Evolutionary conservation across 2,113 vertebrate genomes (phyloP), one percentile per base, ranked within the genome.

Genomic region (Sinosuthora webbiana): DNA sequence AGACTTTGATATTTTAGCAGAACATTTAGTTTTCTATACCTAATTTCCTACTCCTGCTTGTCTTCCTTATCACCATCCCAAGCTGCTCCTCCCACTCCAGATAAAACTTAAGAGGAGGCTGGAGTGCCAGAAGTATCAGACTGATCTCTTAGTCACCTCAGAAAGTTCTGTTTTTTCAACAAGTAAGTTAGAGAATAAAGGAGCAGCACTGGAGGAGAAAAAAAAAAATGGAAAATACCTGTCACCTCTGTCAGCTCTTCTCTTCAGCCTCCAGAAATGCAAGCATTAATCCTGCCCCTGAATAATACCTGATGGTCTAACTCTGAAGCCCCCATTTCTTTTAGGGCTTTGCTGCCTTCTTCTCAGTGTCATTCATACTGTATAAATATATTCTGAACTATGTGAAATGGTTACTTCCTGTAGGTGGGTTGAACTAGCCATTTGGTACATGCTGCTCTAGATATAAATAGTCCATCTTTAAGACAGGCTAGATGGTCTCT

Each of bases 341-440:
- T 3, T 83, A 10, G 4, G 15, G 12, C 27, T 87, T 89, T 74
- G 23, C 31, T 91, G 21, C 15, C 11, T 49, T 53, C n/a, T 9
- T 86, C 33, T 80, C 0, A 0, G 0, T 62, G 10, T 83, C 15
- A 20, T n/a, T 80, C 85, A 30, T 7, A 27, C 8, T 44, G 8
- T n/a, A 6, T 57, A 57, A 57, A 25, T 81, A 39, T 68, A 65
- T 60, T 44, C 41, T 83, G 63, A 73, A 10, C 53, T 31, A 7
- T 65, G 15, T 49, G 59, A 60, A 86, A 53, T 65, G 5, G 19
- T 67, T 60, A 25, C 13, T 62, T 81, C 52, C 33, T 2, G 3
- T 7, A 45, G 47, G 33, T 37, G 20, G 25, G 6, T 52, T 83
- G 47, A 94, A 60, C 30, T 59, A 83, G 8, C 62, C 27, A 27